Evolutionary conservation across 2,888 invertebrate species (phyloP), one percentile per base, ranked within the genome.

Genomic region (Perizoma flavofasciatum): DNA sequence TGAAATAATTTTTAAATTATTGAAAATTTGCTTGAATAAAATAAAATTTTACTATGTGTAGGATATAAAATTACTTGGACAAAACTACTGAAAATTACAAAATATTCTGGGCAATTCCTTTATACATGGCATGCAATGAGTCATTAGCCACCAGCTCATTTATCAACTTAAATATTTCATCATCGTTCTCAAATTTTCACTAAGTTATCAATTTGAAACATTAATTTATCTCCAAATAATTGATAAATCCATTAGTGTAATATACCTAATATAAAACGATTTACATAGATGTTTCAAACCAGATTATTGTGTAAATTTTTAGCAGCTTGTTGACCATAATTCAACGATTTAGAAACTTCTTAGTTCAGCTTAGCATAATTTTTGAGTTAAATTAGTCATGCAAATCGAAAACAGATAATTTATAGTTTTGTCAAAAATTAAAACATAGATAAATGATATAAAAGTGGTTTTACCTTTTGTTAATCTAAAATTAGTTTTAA

Each of bases 81-180:
- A 6, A 35, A 35, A 35, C n/a, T n/a, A 7, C 11, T n/a, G n/a
- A 10, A n/a, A 39, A 45, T 49, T 32, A 39, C 32, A 6, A 55
- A 49, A 53, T 22, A 49, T 51, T n/a, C 51, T 55, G 47, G 50
- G 51, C 55, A 57, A 61, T 58, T 50, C 44, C 47, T 51, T 50
- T 49, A 47, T 63, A 61, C 51, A 33, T 44, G 49, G 37, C 56
- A 51, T 45, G 52, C 56, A 35, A 55, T 50, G 53, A 56, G 57
- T 61, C 61, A 52, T 64, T 62, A 60, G 22, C 54, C 65, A 66
- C 50, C 49, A 47, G 49, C 46, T 59, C 70, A 72, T 79, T 70
- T 51, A 69, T 79, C 79, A 78, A 69, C 63, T 78, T 74, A 74
- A 73, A 75, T 79, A 59, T 69, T 63, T 71, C 65, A 71, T 71